These are phyloP conservation scores for Chaetophractus vellerosus DNA, from an alignment of 2,797 vertebrate genomes.

Conservation along the genomic window DNA sequence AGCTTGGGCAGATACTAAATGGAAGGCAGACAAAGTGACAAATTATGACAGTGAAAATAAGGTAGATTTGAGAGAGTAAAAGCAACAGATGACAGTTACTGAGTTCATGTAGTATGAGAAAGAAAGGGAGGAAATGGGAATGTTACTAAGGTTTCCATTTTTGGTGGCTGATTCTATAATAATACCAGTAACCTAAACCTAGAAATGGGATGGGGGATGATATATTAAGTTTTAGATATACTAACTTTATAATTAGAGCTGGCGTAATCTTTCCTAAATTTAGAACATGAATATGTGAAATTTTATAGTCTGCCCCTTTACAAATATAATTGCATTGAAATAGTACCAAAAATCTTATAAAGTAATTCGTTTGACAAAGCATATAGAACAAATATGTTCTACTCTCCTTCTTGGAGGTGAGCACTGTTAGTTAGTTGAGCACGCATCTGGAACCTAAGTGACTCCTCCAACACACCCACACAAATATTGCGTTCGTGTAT, in stretches of 20 bases:
- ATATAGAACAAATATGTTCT: not conserved
- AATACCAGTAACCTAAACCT: not conserved
- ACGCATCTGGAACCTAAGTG: not conserved
- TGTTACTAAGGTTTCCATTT: not conserved
- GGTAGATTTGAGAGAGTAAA: too few relatives aligned
- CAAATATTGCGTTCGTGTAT: not conserved
- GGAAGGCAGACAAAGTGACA: too few relatives aligned
- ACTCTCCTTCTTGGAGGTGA: not conserved
- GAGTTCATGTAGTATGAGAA: not conserved
- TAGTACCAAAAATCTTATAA: not conserved
- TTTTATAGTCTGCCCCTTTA: not conserved
- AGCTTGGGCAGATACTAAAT: too few relatives aligned
- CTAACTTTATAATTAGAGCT: not conserved
- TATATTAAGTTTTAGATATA: not conserved
- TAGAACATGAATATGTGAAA: not conserved
- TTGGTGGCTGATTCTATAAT: not conserved
- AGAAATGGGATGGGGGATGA: not conserved
- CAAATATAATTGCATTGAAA: conserved; percentile 17
- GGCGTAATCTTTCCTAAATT: not conserved
- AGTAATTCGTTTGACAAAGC: not conserved
- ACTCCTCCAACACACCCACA: not conserved
- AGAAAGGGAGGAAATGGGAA: not conserved
- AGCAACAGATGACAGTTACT: not conserved
- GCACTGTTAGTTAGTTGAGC: not conserved
- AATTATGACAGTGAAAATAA: too few relatives aligned